Evolutionary conservation across 1,140 invertebrate species (phyloP).

Genomic region (Pseudomyrmex gracilis): DNA sequence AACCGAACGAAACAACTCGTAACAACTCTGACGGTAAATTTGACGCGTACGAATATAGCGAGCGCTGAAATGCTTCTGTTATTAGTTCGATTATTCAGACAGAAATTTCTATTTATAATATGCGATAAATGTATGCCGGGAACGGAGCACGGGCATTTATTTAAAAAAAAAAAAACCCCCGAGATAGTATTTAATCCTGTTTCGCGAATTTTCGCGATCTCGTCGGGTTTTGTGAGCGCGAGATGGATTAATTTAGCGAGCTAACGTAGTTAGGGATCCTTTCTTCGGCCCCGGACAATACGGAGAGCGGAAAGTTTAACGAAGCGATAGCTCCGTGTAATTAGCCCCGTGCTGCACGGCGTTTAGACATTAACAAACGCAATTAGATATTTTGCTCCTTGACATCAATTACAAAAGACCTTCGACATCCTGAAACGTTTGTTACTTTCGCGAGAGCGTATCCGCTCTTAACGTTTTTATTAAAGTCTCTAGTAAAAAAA

Average conservation of each 20-base stretch:
- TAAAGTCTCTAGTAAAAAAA: neutral
- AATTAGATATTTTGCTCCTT: conserved; percentile 21
- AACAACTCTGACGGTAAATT: conserved; percentile 10
- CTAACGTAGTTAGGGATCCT: neutral
- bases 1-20: neutral
- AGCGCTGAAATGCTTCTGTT: conserved; percentile 11
- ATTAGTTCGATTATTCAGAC: conserved; percentile 31
- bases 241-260: conserved; percentile 6
- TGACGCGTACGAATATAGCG: conserved; percentile 25
- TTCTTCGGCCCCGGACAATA: neutral
- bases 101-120: conserved; percentile 30
- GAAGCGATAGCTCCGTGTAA: conserved; percentile 36
- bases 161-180: too few relatives aligned
- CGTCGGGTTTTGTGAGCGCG: neutral
- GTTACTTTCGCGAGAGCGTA: neutral
- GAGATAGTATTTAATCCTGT: neutral
- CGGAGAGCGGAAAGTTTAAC: neutral
- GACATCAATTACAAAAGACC: neutral
- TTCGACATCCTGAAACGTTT: neutral
- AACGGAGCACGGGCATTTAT: neutral
- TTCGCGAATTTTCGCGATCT: conserved; percentile 21
- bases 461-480: neutral
- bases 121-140: neutral
- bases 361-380: conserved; percentile 35
- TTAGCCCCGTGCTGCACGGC: neutral